Base-by-base conservation (phyloP, 2,888 invertebrate species). In the Pammene aurita region DNA sequence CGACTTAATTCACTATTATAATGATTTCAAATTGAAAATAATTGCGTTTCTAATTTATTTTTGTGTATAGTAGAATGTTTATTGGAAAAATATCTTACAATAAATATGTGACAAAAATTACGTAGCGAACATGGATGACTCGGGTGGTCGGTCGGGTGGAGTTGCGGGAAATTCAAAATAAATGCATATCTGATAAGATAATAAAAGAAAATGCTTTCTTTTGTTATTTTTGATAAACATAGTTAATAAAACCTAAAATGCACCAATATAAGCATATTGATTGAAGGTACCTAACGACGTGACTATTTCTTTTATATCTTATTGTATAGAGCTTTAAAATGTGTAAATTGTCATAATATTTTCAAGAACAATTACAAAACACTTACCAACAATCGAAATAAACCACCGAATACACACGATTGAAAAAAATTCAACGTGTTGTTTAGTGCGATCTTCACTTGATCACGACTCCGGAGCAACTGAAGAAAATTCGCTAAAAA, bases 331-430 rank as follows among this genome's bases (percentile, higher is more conserved):
- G 34, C 7, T 52, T 7, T 11, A 7, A 13, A 34, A 34, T 7
- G 34, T n/a, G 34, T 54, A 54, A 54, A n/a, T 35, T 1, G 6
- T n/a, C 34, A 54, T 11, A n/a, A 11, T 26, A 16, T 56, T 7
- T 18, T 16, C 42, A 14, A 26, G 26, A 26, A 26, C 26, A 26
- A 26, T 26, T 7, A 55, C 18, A 13, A 7, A 55, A 16, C 34
- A 63, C 63, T 64, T 55, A 64, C 63, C 63, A 64, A 55, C 7
- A 44, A 64, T 35, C 13, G 0, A 34, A 42, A 34, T 34, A 44
- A 14, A 18, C 50, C 16, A 41, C n/a, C 13, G 9, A 62, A 42
- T 42, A 57, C 38, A 42, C 26, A 62, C 9, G 26, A 41, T 4
- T 0, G 50, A 35, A n/a, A 41, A 26, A 18, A 13, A 2, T 26